These are phyloP conservation scores for Eurytoma californica DNA, from an alignment of 2,888 invertebrate species.

Conservation along the genomic window DNA sequence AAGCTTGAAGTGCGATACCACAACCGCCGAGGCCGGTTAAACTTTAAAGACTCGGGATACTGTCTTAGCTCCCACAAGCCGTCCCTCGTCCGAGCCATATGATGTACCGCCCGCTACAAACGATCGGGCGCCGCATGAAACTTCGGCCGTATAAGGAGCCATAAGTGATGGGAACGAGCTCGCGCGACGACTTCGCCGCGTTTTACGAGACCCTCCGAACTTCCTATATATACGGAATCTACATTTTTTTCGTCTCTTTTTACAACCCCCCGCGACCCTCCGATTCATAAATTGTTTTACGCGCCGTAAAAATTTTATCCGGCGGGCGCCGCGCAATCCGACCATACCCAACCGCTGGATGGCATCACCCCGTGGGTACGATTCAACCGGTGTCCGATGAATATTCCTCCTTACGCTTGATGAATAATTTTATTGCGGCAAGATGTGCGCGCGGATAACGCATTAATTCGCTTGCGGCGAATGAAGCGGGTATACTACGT, in stretches of 20 bases:
- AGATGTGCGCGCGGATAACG: conserved; percentile 1
- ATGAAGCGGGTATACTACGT: background rate
- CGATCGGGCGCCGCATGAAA: conserved; percentile 6
- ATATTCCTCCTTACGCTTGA: no score
- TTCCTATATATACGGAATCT: background rate
- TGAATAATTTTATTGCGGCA: no score
- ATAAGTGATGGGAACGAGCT: conserved; percentile 27
- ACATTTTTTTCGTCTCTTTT: background rate
- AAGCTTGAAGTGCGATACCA: no score
- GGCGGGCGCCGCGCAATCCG: no score
- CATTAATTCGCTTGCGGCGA: background rate
- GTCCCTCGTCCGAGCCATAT: no score
- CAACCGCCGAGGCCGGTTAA: no score
- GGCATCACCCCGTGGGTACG: no score
- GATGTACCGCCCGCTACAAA: background rate
- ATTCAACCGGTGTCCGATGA: no score
- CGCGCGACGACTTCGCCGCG: conserved; percentile 12
- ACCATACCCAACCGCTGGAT: no score
- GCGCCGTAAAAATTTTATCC: background rate
- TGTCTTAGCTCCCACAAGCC: no score
- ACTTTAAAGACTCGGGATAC: no score
- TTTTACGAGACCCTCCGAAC: conserved; percentile 29
- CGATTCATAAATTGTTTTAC: conserved; percentile 47
- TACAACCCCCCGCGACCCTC: background rate
- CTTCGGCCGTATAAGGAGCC: conserved; percentile 25